These are phyloP conservation scores for Trypoxylon attenuatum DNA, from an alignment of 2,888 invertebrate genomes.

Conservation along the genomic window DNA sequence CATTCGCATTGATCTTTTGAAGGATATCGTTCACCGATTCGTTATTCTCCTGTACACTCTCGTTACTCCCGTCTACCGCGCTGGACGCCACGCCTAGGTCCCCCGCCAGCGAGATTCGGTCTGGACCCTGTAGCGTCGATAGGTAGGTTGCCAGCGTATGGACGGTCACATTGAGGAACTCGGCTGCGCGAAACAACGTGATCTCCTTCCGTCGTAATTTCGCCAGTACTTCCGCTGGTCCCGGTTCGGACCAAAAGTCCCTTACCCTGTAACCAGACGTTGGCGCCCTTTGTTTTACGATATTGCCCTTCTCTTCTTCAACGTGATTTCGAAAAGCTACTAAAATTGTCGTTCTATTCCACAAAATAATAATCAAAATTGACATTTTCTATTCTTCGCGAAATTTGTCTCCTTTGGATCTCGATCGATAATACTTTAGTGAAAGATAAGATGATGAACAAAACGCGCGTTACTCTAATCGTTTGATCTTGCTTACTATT, in stretches of 20 bases:
- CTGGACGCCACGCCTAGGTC: slow-evolving; percentile 70
- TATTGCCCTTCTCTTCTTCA: not conserved
- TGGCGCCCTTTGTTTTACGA: not conserved
- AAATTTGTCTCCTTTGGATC: too few species aligned
- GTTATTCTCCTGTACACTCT: slow-evolving; percentile 74
- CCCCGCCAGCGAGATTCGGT: slow-evolving; percentile 75
- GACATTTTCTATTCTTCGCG: too few species aligned
- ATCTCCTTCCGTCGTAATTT: slow-evolving; percentile 84
- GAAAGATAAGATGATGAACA: too few species aligned
- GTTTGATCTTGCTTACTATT: too few species aligned
- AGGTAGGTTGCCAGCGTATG: slow-evolving; percentile 84
- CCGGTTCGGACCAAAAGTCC: slow-evolving; percentile 87
- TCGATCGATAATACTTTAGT: too few species aligned
- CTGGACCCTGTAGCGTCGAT: slow-evolving; percentile 78
- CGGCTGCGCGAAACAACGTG: slow-evolving; percentile 83
- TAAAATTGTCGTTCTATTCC: too few species aligned
- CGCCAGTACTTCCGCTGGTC: slow-evolving; percentile 83
- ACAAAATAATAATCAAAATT: too few species aligned
- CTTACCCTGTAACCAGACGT: slow-evolving; percentile 76
- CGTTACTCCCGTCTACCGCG: slow-evolving; percentile 72
- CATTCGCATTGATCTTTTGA: slow-evolving; percentile 72
- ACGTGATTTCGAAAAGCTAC: too few species aligned
- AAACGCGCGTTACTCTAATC: too few species aligned
- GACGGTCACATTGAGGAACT: slow-evolving; percentile 85
- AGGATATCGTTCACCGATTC: slow-evolving; percentile 75